Evolutionary conservation across 2,113 vertebrate genomes (phyloP), one percentile per base, ranked within the genome.

Genomic region (Xiphias gladius): DNA sequence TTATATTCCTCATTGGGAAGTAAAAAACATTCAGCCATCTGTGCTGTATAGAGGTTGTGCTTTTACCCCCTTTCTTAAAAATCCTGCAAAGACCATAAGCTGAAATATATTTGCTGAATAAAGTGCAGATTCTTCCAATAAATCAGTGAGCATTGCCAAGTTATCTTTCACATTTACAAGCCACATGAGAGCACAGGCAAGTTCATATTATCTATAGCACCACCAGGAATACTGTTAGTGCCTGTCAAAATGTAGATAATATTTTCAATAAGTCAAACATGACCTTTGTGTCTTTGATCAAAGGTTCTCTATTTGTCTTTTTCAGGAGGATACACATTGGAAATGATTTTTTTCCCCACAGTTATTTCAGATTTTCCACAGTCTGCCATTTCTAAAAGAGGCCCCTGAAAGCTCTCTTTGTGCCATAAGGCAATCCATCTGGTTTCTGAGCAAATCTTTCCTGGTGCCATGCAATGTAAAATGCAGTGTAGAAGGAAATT

Each of bases 361-460:
- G 39, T 41, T 71, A 66, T 43, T 43, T 73, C 55, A 43, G 7
- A 72, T 66, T 65, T 77, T 55, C 62, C n/a, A 35, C 68, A 70
- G 24, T 41, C 57, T 69, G 39, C 24, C 50, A 24, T 57, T 69
- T 65, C 9, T 39, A 65, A 50, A 54, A 32, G 20, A 69, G 72
- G 28, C 46, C 62, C 37, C 41, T 12, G 19, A 79, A 69, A 58
- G 37, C 55, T 37, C 9, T 28, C 7, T 70, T 20, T 26, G 65
- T 74, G 68, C 58, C 74, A 48, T 46, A 41, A 61, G 54, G 28
- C 54, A 78, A 88, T 75, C 58, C 19, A 0, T 78, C 62, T 88
- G 52, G 57, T 77, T 58, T 73, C 55, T 14, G 28, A 78, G 61
- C 69, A 75, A 64, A 79, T 85, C 41, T 66, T 57, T 71, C 26